A percentile compares a stretch with the other conserved stretches of the same genome.
Evolutionary conservation across 2,888 invertebrate genomes (phyloP).

Genomic region (Bruchidius siliquastri): DNA sequence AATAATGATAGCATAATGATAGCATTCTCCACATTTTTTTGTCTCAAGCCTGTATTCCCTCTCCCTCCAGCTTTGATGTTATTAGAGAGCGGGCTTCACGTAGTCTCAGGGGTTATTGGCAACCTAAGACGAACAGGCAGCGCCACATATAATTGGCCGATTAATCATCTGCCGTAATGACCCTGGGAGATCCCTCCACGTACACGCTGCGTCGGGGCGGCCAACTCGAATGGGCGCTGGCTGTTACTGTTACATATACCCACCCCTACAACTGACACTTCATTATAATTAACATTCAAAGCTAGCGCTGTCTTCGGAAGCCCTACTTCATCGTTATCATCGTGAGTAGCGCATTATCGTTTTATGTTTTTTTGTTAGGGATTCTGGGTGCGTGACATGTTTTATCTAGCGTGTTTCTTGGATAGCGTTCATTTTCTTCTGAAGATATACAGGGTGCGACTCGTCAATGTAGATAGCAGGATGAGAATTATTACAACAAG

Average conservation of each 20-base stretch:
- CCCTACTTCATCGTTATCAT: background rate
- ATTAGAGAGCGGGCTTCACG: background rate
- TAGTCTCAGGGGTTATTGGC: background rate
- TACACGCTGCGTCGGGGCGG: slow-evolving; percentile 18
- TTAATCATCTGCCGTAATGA: slow-evolving; percentile 31
- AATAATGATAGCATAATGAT: no score
- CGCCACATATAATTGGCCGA: slow-evolving; percentile 25
- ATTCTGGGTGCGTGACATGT: no score
- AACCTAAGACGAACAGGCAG: background rate
- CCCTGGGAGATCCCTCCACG: slow-evolving; percentile 27
- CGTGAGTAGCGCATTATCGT: background rate
- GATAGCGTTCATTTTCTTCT: no score
- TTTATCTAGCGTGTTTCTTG: no score
- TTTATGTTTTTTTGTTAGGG: no score
- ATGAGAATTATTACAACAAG: no score
- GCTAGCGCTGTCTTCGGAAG: background rate
- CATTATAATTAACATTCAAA: slow-evolving; percentile 1
- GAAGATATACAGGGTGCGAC: no score
- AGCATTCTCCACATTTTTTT: background rate
- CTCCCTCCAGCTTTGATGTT: background rate
- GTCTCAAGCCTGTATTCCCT: background rate
- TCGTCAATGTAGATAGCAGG: no score
- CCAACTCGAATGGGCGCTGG: background rate
- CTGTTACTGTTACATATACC: background rate
- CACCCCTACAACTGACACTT: background rate